Evolutionary conservation across 2,797 vertebrate species (phyloP), one percentile per base, ranked within the genome.

Genomic region (Microhierax caerulescens): DNA sequence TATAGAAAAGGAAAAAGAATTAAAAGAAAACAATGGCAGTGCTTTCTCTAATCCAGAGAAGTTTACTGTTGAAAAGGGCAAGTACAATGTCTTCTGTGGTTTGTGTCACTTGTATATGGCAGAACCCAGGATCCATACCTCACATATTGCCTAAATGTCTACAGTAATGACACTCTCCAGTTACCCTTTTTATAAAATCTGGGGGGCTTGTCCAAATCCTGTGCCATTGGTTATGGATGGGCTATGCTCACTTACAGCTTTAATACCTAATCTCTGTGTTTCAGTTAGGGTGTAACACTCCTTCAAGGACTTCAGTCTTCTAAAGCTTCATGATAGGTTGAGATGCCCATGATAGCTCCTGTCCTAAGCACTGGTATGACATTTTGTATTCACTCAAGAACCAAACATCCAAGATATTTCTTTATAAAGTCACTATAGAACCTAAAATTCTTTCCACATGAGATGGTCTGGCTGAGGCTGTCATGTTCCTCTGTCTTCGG

Each of bases 261-360:
- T 59, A 64, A 48, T 72, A 81, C 65, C 13, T 7, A 28, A 24
- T 37, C 41, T 69, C 79, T 32, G 2, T 39, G 3, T 78, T 85
- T 88, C 27, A 41, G 1, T 54, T 59, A 78, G n/a, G 5, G 3
- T 39, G 1, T 37, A 76, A 69, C 13, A 39, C 8, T 77, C 27
- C 24, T 64, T 67, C 54, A 77, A 84, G 14, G 15, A 36, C 16
- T 85, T 84, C 9, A 77, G n/a, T 72, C 50, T 43, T 82, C 11
- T 59, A 79, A 93, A 76, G 24, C 21, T 63, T 73, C 57, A 21
- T 13, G 45, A 56, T 27, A 47, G 5, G 3, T 47, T 76, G 36
- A 76, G 41, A 50, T 1, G 0, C 2, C 8, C 4, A 13, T 37
- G n/a, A 24, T n/a, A n/a, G 2, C 17, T 63, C 9, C 79, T 67